Evolutionary conservation across 2,888 invertebrate species (phyloP).

Genomic region (Aspidiotus rigidus): DNA sequence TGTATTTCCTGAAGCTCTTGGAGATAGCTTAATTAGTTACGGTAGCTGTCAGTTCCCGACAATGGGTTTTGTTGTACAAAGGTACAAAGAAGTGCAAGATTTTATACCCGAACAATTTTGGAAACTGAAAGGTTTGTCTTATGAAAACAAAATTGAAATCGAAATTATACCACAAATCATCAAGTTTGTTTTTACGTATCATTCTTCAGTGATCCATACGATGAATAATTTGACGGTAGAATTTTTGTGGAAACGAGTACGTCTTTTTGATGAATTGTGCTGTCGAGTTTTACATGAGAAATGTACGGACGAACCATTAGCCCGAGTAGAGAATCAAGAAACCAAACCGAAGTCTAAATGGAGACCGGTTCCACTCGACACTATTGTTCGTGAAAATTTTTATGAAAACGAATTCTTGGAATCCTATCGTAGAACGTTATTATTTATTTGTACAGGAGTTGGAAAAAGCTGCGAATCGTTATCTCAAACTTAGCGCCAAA

Average conservation of each 20-base stretch:
- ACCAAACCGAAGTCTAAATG: slow-evolving; percentile 90
- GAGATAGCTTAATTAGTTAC: slow-evolving; percentile 82
- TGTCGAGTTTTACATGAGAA: slow-evolving; percentile 71
- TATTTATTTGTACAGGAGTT: slow-evolving; percentile 58
- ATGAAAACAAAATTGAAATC: too few species aligned
- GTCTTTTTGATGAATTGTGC: slow-evolving; percentile 76
- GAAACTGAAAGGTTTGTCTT: slow-evolving; percentile 70
- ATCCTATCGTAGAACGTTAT: not conserved
- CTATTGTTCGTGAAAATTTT: slow-evolving; percentile 55
- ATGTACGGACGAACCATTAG: slow-evolving; percentile 64
- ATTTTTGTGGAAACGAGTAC: slow-evolving; percentile 76
- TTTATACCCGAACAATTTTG: slow-evolving; percentile 92
- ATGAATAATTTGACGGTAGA: slow-evolving; percentile 68
- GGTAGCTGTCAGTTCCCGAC: slow-evolving; percentile 99
- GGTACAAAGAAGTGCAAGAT: slow-evolving; percentile 81
- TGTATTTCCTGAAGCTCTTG: slow-evolving; percentile 63
- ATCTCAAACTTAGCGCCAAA: slow-evolving; percentile 85
- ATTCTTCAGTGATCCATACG: slow-evolving; percentile 61
- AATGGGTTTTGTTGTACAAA: slow-evolving; percentile 98
- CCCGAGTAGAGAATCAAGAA: slow-evolving; percentile 63
- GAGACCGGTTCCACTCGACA: slow-evolving; percentile 91
- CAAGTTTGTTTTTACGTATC: not conserved
- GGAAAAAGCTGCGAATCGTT: slow-evolving; percentile 87
- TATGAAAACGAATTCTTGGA: not conserved
- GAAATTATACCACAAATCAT: too few species aligned